Evolutionary conservation across 2,113 vertebrate genomes (phyloP).

Genomic region (Eurypyga helias): DNA sequence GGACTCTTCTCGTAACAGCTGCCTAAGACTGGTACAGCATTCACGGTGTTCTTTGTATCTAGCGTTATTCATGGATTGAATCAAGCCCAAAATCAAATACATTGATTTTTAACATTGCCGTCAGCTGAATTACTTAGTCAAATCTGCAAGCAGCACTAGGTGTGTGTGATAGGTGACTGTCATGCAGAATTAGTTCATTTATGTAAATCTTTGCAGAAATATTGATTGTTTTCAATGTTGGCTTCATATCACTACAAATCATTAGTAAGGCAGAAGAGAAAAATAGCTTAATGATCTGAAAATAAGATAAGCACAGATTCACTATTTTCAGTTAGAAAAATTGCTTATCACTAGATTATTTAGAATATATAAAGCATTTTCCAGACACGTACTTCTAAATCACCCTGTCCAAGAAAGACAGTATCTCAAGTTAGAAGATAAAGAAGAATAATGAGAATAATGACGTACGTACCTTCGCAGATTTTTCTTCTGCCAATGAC

Average conservation of each 20-base stretch:
- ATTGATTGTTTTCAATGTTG: conserved; percentile 33
- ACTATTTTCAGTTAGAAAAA: background rate
- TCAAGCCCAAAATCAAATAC: conserved; percentile 2
- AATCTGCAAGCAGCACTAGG: conserved; percentile 33
- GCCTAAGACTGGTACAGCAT: background rate
- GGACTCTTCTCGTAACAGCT: background rate
- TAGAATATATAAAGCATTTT: background rate
- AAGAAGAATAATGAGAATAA: background rate
- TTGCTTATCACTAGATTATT: background rate
- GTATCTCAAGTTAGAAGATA: background rate
- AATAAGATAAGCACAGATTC: background rate
- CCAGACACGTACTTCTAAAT: background rate
- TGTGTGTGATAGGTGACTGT: background rate
- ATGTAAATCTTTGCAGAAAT: conserved; percentile 46
- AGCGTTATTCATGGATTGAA: background rate
- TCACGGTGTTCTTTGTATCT: background rate
- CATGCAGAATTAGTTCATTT: conserved; percentile 38
- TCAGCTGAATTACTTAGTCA: conserved; percentile 26
- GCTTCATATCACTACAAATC: conserved; percentile 37
- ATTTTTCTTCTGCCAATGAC: background rate
- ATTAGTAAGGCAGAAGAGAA: conserved; percentile 35
- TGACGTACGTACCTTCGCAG: background rate
- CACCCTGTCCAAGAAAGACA: background rate
- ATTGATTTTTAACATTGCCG: conserved; percentile 18
- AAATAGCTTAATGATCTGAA: conserved; percentile 6